Evolutionary conservation across 2,888 invertebrate genomes (phyloP), one percentile per base, ranked within the genome.

Genomic region (Eudemis profundana): DNA sequence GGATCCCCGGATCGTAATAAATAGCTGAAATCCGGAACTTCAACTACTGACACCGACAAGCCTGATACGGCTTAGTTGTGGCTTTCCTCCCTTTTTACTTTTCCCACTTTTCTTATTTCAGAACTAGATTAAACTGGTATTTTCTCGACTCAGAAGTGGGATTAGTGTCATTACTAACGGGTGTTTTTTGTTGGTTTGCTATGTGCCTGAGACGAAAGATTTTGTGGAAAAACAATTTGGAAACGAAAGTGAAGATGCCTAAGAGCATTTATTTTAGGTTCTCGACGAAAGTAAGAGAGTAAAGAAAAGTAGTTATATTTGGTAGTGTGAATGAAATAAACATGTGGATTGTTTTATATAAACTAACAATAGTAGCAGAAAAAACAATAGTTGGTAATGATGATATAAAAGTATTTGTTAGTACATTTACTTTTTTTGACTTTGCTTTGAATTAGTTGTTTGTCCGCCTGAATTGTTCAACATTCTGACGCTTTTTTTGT

Each of bases 21-120:
- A 90, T 91, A 90, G 85, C 83, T 82, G 83, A 89, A 90, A 90
- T 90, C 88, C 83, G 84, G 84, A 89, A 89, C 83, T 90, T 85
- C 80, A 84, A 82, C 84, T 84, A 82, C 85, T 82, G 87, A 85
- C 84, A 81, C 74, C 73, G 84, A 80, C 82, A 79, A 78, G 77
- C 75, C 82, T 78, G 87, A 88, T 89, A 89, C 82, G 84, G 84
- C 83, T 87, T 80, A 81, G 79, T 70, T 75, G 71, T 68, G 73
- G 70, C 72, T 78, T 76, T 69, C 40, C 47, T 47, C 68, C 67
- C 72, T 72, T 74, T 75, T 76, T 66, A 62, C 69, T 69, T 68
- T 68, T 68, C 70, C 63, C 69, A 70, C 68, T 69, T 76, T 74
- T 70, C 67, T 78, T 77, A 74, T 73, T 77, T 69, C 70, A 69